phyloP scores from a whole-genome alignment of 2,797 vertebrate species.

The Vipera ursinii region DNA sequence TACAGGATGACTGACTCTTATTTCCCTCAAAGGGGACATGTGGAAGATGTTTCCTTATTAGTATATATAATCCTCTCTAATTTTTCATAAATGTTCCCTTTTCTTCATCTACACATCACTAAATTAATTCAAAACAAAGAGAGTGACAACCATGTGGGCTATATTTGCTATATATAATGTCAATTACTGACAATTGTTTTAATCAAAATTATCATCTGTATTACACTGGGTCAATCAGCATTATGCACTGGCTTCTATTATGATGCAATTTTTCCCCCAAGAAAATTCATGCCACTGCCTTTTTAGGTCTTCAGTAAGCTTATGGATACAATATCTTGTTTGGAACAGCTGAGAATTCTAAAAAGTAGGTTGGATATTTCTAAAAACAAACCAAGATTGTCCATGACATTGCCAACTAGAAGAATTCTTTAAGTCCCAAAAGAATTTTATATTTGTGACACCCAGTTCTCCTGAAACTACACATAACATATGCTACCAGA shows the following conservation, averaged over 20 bases:
- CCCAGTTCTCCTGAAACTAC: background rate
- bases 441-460: background rate
- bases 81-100: background rate
- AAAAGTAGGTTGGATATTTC: background rate
- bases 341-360: conserved; percentile 13
- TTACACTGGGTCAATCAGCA: background rate
- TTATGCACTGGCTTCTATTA: background rate
- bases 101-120: background rate
- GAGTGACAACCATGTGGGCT: background rate
- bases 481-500: background rate
- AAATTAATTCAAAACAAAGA: background rate
- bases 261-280: too few species aligned
- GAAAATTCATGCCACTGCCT: background rate
- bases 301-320: background rate
- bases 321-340: background rate
- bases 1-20: background rate
- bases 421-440: background rate
- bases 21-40: background rate
- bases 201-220: background rate
- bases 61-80: background rate
- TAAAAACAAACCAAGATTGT: background rate
- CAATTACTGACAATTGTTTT: background rate
- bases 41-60: background rate
- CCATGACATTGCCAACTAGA: background rate
- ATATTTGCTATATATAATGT: background rate